Evolutionary conservation across 2,797 vertebrate genomes (phyloP).

Genomic region (Tarsius wallacei): DNA sequence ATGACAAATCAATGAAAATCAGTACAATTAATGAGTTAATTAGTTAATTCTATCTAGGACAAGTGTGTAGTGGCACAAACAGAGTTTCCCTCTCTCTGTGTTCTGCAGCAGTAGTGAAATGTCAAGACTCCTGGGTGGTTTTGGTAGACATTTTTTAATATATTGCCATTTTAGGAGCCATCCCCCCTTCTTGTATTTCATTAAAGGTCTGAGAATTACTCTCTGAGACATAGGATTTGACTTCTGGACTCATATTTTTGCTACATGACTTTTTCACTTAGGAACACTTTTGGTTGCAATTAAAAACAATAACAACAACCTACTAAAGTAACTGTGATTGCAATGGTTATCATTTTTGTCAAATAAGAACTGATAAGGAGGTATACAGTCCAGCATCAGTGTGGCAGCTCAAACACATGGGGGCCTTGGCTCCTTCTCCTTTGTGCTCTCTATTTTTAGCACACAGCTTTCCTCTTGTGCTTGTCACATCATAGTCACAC

Average conservation of each 20-base stretch:
- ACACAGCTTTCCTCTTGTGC: background rate
- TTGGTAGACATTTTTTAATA: background rate
- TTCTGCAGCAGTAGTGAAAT: background rate
- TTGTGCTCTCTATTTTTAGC: background rate
- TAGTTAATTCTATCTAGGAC: slow-evolving; percentile 14
- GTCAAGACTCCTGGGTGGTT: background rate
- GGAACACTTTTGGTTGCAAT: slow-evolving; percentile 15
- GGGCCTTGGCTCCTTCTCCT: background rate
- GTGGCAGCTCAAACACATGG: background rate
- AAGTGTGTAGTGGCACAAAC: background rate
- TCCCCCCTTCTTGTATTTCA: no score
- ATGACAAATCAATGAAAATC: background rate
- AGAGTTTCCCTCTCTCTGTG: background rate
- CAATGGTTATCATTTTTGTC: background rate
- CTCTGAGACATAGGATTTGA: background rate
- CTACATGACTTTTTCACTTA: background rate
- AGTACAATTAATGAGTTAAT: background rate
- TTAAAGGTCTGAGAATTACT: background rate
- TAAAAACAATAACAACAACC: background rate
- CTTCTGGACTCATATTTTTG: background rate
- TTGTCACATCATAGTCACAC: background rate
- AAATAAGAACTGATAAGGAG: background rate
- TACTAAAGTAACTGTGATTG: background rate
- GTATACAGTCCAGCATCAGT: background rate
- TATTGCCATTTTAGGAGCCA: background rate